phyloP scores from a whole-genome alignment of 2,888 invertebrate species.

The Osmoderma eremita region DNA sequence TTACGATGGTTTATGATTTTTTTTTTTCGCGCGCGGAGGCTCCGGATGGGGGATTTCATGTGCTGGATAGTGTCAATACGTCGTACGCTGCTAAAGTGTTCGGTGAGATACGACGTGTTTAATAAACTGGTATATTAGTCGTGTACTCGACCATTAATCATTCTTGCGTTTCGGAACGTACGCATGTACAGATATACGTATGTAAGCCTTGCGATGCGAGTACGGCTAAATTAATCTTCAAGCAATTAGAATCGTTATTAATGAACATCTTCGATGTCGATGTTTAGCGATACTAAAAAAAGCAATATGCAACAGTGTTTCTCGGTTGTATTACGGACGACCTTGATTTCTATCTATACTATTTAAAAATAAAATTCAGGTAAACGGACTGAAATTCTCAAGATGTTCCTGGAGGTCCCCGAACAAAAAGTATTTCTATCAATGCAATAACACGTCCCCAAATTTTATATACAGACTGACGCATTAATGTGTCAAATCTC shows the following conservation, averaged over 20 bases:
- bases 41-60: background rate
- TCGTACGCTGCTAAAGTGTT: background rate
- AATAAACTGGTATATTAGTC: background rate
- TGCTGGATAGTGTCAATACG: constrained; percentile 12
- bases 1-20: background rate
- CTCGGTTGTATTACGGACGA: background rate
- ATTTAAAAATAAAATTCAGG: constrained; percentile 22
- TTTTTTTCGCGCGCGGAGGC: constrained; percentile 4
- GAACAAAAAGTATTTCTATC: constrained; percentile 9
- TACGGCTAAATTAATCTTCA: constrained; percentile 3
- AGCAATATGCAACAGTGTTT: background rate
- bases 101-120: background rate
- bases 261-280: background rate
- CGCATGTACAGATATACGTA: background rate
- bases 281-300: background rate
- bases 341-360: constrained; percentile 30
- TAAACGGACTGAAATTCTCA: constrained; percentile 17
- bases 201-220: background rate
- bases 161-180: background rate
- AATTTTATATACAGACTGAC: constrained; percentile 1
- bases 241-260: background rate
- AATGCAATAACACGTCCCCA: constrained; percentile 9
- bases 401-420: constrained; percentile 3
- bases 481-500: too few species aligned
- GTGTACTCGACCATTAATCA: constrained; percentile 3